phyloP scores from a whole-genome alignment of 2,113 vertebrate genomes.

The Apistogramma diplotaenia region DNA sequence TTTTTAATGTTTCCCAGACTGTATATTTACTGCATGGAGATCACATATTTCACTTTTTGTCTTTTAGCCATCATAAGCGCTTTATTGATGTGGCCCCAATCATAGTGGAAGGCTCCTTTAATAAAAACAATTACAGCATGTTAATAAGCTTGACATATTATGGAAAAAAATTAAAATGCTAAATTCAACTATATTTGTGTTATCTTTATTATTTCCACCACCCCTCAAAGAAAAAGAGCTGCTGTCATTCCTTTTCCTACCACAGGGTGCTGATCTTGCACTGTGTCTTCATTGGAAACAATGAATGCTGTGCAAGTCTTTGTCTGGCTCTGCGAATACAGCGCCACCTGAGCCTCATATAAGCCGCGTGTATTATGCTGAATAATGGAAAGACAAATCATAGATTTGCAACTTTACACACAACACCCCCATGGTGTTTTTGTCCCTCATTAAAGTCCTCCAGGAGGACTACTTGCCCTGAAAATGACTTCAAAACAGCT shows the following conservation, averaged over 20 bases:
- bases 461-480: background rate
- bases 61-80: background rate
- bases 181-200: background rate
- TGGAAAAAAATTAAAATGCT: background rate
- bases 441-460: background rate
- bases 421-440: background rate
- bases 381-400: background rate
- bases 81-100: background rate
- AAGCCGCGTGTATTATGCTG: background rate
- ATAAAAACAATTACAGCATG: background rate
- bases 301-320: constrained; percentile 7
- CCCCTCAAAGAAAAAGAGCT: background rate
- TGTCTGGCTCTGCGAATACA: constrained; percentile 36
- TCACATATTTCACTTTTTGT: background rate
- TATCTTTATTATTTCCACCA: background rate
- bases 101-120: background rate
- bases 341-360: constrained; percentile 7
- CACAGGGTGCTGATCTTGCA: constrained; percentile 55
- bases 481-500: constrained; percentile 8
- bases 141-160: background rate
- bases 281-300: background rate
- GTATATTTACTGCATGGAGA: background rate
- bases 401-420: background rate
- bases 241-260: constrained; percentile 10
- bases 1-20: background rate